Evolutionary conservation across 1,140 invertebrate species (phyloP).

Genomic region (Heterodera schachtii): DNA sequence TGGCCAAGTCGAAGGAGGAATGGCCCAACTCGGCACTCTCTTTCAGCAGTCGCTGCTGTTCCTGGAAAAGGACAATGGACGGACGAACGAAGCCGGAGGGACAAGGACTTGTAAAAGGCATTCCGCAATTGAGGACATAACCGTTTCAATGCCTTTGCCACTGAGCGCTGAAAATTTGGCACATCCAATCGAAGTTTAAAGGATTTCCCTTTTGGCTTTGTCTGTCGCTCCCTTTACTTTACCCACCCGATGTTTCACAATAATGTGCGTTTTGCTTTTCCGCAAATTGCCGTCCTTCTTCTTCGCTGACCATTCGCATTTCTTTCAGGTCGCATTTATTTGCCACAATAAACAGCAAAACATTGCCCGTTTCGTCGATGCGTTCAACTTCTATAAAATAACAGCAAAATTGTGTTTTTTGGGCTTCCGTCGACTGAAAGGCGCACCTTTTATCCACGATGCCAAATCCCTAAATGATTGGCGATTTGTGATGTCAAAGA

Average conservation of each 20-base stretch:
- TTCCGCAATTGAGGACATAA: conserved; percentile 31
- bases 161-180: conserved; percentile 27
- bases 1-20: conserved; percentile 1
- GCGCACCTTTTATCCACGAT: conserved; percentile 43
- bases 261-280: conserved; percentile 43
- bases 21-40: background rate
- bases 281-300: conserved; percentile 45
- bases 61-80: background rate
- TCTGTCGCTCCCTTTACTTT: background rate
- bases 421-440: background rate
- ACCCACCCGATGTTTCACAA: conserved; percentile 46
- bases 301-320: conserved; percentile 25
- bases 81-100: background rate
- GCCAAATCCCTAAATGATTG: conserved; percentile 43
- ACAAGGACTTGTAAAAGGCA: conserved; percentile 10
- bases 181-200: too few species aligned
- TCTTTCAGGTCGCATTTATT: conserved; percentile 45
- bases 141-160: conserved; percentile 46
- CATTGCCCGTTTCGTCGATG: conserved; percentile 12
- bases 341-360: conserved; percentile 41
- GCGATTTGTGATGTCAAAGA: conserved; percentile 95
- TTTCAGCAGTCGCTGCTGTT: conserved; percentile 2
- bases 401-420: conserved; percentile 2
- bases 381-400: conserved; percentile 1
- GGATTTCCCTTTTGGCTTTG: background rate